phyloP scores from a whole-genome alignment of 2,113 vertebrate genomes.

The Eretmochelys imbricata region DNA sequence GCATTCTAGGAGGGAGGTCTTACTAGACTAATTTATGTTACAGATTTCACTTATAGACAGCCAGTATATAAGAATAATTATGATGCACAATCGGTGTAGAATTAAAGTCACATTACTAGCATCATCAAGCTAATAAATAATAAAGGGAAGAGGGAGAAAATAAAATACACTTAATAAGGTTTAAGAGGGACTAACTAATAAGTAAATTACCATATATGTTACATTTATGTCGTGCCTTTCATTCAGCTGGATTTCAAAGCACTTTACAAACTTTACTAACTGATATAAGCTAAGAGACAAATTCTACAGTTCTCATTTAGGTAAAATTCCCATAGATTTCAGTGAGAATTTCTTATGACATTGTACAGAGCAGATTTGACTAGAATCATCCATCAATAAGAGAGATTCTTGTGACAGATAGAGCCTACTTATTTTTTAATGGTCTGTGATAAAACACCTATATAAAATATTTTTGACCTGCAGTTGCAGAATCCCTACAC shows the following conservation, averaged over 20 bases:
- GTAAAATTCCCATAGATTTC: not conserved
- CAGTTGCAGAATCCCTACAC: not conserved
- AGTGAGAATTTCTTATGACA: not conserved
- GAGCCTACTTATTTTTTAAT: not conserved
- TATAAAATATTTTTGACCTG: not conserved
- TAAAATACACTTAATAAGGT: not conserved
- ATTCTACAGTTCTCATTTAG: not conserved
- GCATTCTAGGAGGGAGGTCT: not conserved
- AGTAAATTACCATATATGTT: not conserved
- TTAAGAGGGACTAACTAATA: not conserved
- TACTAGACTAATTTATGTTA: not conserved
- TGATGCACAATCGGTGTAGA: not conserved
- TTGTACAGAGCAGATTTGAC: not conserved
- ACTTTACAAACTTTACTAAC: not conserved
- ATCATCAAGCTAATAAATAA: not conserved
- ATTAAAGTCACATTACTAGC: not conserved
- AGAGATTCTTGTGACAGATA: not conserved
- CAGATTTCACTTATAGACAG: not conserved
- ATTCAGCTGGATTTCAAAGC: not conserved
- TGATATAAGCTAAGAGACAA: not conserved
- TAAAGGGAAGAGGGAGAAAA: not conserved
- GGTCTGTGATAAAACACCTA: not conserved
- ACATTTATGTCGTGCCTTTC: accelerated
- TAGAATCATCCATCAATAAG: not conserved
- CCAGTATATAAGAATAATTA: not conserved